Evolutionary conservation across 2,113 vertebrate genomes (phyloP).

Genomic region (Taurulus bubalis): DNA sequence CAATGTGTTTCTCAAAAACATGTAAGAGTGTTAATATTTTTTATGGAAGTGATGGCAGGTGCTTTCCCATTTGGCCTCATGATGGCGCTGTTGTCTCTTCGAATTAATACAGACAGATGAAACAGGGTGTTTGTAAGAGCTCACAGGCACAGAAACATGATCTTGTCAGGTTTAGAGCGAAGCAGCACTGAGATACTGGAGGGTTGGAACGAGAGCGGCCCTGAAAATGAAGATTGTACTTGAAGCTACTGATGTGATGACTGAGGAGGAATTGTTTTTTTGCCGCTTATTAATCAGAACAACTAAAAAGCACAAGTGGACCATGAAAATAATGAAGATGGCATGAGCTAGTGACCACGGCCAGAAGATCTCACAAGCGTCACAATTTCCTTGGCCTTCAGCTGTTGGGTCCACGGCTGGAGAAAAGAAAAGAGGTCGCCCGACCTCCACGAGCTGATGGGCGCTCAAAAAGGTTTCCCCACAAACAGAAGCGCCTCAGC

Average conservation of each 20-base stretch:
- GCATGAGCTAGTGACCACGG: neutral
- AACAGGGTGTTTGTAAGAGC: neutral
- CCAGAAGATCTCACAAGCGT: neutral
- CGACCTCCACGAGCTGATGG: neutral
- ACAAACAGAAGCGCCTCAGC: neutral
- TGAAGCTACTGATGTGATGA: neutral
- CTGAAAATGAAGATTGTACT: neutral
- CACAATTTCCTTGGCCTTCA: neutral
- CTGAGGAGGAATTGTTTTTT: neutral
- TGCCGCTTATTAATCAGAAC: neutral
- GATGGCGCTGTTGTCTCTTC: neutral
- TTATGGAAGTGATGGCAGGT: neutral
- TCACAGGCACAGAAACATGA: neutral
- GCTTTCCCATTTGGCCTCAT: neutral
- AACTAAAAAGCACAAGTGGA: neutral
- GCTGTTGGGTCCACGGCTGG: neutral
- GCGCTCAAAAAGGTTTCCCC: neutral
- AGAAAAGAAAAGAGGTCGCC: neutral
- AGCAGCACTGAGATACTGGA: neutral
- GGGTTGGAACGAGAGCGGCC: neutral
- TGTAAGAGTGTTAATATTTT: neutral
- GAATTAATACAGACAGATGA: neutral
- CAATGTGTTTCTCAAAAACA: neutral
- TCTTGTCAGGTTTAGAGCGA: neutral
- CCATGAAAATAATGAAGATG: neutral